Conservation (phyloP, 2,797 vertebrate genomes). For the Atherinosoma microstoma region DNA sequence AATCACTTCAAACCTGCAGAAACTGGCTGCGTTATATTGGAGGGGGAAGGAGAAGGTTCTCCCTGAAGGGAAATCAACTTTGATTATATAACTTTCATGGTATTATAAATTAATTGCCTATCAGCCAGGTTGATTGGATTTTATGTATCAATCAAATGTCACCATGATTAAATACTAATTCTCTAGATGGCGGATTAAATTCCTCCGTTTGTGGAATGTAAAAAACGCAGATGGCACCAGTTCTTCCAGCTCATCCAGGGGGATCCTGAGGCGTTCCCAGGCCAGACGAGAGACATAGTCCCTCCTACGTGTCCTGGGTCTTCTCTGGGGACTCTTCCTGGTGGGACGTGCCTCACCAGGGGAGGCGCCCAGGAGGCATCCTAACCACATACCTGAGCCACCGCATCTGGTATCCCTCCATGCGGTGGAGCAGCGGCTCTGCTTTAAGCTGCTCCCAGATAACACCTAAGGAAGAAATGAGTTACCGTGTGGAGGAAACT, state of each 20-base stretch:
- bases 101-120: slow-evolving; percentile 51
- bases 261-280: no score
- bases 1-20: slow-evolving; percentile 25
- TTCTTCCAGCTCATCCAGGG: background rate
- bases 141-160: slow-evolving; percentile 55
- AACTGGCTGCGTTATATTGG: background rate
- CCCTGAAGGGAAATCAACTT: slow-evolving; percentile 40
- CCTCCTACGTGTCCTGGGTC: no score
- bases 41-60: background rate
- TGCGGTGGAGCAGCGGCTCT: no score
- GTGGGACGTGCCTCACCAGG: no score
- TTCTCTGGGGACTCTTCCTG: no score
- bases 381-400: no score
- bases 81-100: slow-evolving; percentile 43
- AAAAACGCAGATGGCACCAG: slow-evolving; percentile 41
- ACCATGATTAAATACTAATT: slow-evolving; percentile 50
- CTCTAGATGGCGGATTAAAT: slow-evolving; percentile 30
- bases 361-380: no score
- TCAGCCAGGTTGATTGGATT: slow-evolving; percentile 46
- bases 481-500: no score
- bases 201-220: slow-evolving; percentile 15
- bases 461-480: no score
- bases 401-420: no score
- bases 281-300: no score
- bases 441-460: no score